Evolutionary conservation across 1,140 invertebrate species (phyloP).

Genomic region (Tetraneura akinire): DNA sequence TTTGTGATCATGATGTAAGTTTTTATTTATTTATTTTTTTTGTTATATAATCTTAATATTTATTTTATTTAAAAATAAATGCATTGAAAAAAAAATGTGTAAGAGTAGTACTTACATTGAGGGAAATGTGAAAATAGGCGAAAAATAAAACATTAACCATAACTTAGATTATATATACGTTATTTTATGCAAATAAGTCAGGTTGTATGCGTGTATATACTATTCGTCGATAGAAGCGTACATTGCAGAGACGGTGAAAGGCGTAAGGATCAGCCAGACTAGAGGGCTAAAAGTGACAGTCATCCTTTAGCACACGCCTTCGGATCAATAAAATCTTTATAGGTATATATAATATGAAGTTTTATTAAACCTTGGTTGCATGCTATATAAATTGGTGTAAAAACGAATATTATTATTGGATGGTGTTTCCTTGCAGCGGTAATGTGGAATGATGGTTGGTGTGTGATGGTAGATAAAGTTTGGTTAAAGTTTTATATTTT

Average conservation of each 20-base stretch:
- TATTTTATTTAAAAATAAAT: no score
- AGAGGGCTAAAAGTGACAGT: conserved; percentile 47
- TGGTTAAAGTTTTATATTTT: conserved; percentile 37
- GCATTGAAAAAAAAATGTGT: no score
- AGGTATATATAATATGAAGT: background rate
- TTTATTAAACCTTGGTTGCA: background rate
- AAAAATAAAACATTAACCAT: background rate
- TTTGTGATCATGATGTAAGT: no score
- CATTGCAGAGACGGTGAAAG: background rate
- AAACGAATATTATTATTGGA: conserved; percentile 20
- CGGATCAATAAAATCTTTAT: conserved; percentile 42
- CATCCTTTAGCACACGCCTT: conserved; percentile 24
- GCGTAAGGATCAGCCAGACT: conserved; percentile 1
- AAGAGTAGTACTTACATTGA: no score
- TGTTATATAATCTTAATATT: no score
- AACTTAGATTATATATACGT: background rate
- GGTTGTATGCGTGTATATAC: background rate
- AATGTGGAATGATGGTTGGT: conserved; percentile 11
- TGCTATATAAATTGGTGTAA: conserved; percentile 20
- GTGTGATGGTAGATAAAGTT: conserved; percentile 29
- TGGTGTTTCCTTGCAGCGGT: background rate
- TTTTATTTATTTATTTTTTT: no score
- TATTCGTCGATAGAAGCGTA: conserved; percentile 5
- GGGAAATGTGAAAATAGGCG: background rate
- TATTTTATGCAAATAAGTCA: conserved; percentile 44